Conservation (phyloP, 1,140 invertebrate genomes). For the Drosophila lowei region DNA sequence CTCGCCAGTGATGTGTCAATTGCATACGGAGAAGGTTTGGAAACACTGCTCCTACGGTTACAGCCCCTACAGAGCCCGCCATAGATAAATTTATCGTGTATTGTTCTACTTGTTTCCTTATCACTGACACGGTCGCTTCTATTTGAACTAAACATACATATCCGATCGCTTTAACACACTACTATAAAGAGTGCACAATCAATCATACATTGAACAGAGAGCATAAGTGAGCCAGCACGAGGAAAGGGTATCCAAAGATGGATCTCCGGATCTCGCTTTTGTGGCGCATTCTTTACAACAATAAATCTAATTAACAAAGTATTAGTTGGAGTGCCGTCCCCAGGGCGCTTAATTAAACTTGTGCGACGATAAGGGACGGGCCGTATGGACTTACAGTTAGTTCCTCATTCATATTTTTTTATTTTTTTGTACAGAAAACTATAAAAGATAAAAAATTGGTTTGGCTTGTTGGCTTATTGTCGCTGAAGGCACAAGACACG, state of each 20-base stretch:
- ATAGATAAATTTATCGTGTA: slow-evolving; percentile 28
- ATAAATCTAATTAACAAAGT: slow-evolving; percentile 62
- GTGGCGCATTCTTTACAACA: slow-evolving; percentile 2
- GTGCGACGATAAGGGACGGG: slow-evolving; percentile 56
- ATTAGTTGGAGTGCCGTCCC: slow-evolving; percentile 38
- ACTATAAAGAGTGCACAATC: neutral
- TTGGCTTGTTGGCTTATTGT: slow-evolving; percentile 46
- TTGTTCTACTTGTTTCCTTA: slow-evolving; percentile 46
- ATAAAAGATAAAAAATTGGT: slow-evolving; percentile 23
- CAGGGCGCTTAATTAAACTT: slow-evolving; percentile 56
- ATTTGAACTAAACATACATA: slow-evolving; percentile 8
- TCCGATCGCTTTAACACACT: slow-evolving; percentile 3
- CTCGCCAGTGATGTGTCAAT: slow-evolving; percentile 6
- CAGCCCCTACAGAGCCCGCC: slow-evolving; percentile 23
- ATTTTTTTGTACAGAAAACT: slow-evolving; percentile 44
- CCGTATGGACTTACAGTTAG: slow-evolving; percentile 6
- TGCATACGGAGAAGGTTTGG: slow-evolving; percentile 16
- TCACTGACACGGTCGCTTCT: slow-evolving; percentile 33
- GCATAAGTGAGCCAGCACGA: no score
- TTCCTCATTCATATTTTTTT: slow-evolving; percentile 18
- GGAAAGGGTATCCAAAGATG: slow-evolving; percentile 19
- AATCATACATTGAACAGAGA: neutral
- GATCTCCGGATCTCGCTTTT: neutral
- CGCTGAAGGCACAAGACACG: slow-evolving; percentile 30
- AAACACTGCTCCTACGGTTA: slow-evolving; percentile 4